Evolutionary conservation across 2,113 vertebrate genomes (phyloP), one percentile per base, ranked within the genome.

Genomic region (Cheirogaleus medius): DNA sequence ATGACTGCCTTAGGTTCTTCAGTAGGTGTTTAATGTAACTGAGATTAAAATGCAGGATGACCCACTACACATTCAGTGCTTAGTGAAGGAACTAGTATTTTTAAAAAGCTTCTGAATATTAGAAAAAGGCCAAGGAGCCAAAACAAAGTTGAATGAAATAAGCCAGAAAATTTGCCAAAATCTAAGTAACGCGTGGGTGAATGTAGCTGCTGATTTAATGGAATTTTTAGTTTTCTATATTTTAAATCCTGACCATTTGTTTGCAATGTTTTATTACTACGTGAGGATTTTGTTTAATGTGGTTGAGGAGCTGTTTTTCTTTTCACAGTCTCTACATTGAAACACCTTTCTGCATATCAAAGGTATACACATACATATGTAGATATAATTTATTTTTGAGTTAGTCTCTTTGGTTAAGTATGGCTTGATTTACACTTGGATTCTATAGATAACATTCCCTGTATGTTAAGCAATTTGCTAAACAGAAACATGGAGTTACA

Each of bases 211-310:
- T 58, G 66, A 88, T 49, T 73, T 97, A 66, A 95, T 52, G 73
- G 58, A 68, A 97, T 68, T 76, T 60, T 94, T 66, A 10, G 17
- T 88, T 95, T 94, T 76, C 44, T 85, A 74, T 78, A 34, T 86
- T 94, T 96, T 76, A 89, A 15, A 81, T 21, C 14, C 25, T 90
- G 27, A 6, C 29, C 71, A 54, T 71, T 87, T 90, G 14, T 89
- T 94, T 89, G 47, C 4, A 74, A 42, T 66, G 42, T 74, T 96
- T 95, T 96, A 85, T 95, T 81, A 69, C 29, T 90, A 34, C 9
- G 39, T n/a, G n/a, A 76, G 23, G 17, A 95, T 92, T 98, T 94
- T 87, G 84, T 96, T 95, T 97, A n/a, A 66, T 92, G 90, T 90
- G 56, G 54, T 60, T 29, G 15, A 77, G 20, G 32, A 29, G 10